Evolutionary conservation across 2,888 invertebrate species (phyloP).

Genomic region (Stenotaenia linearis): DNA sequence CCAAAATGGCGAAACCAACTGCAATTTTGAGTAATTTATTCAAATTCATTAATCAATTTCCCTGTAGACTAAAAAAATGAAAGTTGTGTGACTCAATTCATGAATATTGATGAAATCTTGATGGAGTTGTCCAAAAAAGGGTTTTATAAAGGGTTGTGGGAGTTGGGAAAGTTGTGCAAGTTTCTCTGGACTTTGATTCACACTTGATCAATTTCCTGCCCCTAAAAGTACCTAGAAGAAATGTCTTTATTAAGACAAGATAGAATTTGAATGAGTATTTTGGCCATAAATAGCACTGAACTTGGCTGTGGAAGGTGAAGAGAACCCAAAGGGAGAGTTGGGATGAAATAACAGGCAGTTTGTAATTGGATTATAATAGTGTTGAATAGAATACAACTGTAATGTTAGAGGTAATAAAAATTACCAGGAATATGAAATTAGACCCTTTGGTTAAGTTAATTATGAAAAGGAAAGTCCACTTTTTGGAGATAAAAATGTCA

Average conservation of each 20-base stretch:
- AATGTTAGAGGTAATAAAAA: neutral
- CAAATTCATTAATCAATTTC: neutral
- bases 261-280: neutral
- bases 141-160: neutral
- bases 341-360: neutral
- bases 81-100: no score
- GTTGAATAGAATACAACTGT: neutral
- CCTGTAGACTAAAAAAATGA: no score
- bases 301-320: neutral
- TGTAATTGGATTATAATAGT: neutral
- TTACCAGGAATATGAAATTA: neutral
- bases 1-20: no score
- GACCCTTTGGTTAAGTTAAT: neutral
- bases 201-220: neutral
- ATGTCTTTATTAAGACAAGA: neutral
- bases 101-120: no score
- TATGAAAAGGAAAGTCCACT: no score
- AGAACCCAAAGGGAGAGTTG: neutral
- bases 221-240: neutral
- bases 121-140: neutral
- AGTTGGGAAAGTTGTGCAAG: neutral
- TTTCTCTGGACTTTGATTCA: neutral
- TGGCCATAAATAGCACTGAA: constrained; percentile 4
- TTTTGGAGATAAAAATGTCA: no score
- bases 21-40: no score